These are phyloP conservation scores for Eucidaris tribuloides DNA, from an alignment of 35 echinoderm and acorn worm species.

Conservation along the genomic window DNA sequence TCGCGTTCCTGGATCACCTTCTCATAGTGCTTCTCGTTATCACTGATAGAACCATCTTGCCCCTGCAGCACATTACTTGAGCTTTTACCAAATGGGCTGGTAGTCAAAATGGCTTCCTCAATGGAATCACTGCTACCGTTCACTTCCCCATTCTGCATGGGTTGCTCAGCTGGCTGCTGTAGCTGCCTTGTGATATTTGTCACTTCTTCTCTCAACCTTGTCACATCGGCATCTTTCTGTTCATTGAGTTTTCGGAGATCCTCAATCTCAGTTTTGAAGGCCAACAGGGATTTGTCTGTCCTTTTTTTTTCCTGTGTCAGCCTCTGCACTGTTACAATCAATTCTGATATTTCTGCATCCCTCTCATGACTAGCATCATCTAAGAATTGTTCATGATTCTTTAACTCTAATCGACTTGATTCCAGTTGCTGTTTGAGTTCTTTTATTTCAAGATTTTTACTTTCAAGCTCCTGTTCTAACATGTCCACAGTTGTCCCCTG, in stretches of 20 bases:
- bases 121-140: conserved; percentile 6
- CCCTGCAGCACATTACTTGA: conserved; percentile 3
- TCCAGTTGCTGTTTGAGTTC: conserved; percentile 46
- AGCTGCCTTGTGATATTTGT: conserved; percentile 38
- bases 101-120: background rate
- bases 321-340: conserved; percentile 19
- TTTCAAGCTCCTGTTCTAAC: conserved; percentile 15
- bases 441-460: conserved; percentile 40
- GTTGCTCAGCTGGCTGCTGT: conserved; percentile 44
- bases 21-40: conserved; percentile 91
- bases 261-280: conserved; percentile 11
- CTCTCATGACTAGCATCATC: conserved; percentile 24
- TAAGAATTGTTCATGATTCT: background rate
- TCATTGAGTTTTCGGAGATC: conserved; percentile 42
- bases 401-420: background rate
- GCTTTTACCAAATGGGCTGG: conserved; percentile 6
- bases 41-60: conserved; percentile 69
- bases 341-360: conserved; percentile 41
- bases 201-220: conserved; percentile 47
- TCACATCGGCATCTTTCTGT: conserved; percentile 22
- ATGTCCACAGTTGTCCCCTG: background rate
- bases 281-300: background rate
- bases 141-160: conserved; percentile 28
- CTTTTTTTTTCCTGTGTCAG: conserved; percentile 39
- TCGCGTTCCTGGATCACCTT: conserved; percentile 85